Evolutionary conservation across 2,888 invertebrate genomes (phyloP).

Genomic region (Mimumesa dahlbomi): DNA sequence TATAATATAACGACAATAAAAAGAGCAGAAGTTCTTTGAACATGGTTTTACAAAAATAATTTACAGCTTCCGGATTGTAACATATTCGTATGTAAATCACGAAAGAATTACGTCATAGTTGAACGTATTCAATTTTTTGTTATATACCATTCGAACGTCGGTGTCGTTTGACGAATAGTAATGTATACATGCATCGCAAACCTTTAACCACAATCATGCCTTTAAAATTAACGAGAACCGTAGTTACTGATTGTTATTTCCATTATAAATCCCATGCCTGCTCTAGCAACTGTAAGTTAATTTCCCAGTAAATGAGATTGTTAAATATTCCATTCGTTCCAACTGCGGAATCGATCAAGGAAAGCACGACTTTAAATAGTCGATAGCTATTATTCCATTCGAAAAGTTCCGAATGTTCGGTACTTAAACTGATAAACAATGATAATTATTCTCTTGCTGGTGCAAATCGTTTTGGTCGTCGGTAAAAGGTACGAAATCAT

Average conservation of each 20-base stretch:
- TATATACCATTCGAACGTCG: too few species aligned
- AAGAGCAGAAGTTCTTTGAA: too few species aligned
- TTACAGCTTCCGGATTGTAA: too few species aligned
- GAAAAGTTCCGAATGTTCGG: background rate
- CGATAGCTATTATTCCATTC: background rate
- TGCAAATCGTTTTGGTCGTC: conserved; percentile 12
- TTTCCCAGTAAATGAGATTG: conserved; percentile 11
- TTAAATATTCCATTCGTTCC: conserved; percentile 27
- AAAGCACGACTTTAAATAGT: background rate
- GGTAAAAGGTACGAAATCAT: conserved; percentile 32
- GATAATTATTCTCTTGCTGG: conserved; percentile 14
- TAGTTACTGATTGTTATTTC: conserved; percentile 21
- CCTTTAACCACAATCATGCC: too few species aligned
- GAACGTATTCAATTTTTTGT: too few species aligned
- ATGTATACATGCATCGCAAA: too few species aligned
- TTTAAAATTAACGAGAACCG: too few species aligned
- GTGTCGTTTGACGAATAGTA: too few species aligned
- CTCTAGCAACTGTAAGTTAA: conserved; percentile 6
- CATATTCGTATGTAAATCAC: too few species aligned
- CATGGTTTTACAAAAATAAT: too few species aligned
- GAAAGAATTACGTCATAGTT: too few species aligned
- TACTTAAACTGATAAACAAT: background rate
- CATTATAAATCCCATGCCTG: conserved; percentile 21
- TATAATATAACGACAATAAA: too few species aligned
- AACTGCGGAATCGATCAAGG: background rate